Percentiles rank a stretch among this genome's conserved stretches.
These are phyloP conservation scores for Vipera ursinii DNA, from an alignment of 2,797 vertebrate genomes.

Conservation along the genomic window DNA sequence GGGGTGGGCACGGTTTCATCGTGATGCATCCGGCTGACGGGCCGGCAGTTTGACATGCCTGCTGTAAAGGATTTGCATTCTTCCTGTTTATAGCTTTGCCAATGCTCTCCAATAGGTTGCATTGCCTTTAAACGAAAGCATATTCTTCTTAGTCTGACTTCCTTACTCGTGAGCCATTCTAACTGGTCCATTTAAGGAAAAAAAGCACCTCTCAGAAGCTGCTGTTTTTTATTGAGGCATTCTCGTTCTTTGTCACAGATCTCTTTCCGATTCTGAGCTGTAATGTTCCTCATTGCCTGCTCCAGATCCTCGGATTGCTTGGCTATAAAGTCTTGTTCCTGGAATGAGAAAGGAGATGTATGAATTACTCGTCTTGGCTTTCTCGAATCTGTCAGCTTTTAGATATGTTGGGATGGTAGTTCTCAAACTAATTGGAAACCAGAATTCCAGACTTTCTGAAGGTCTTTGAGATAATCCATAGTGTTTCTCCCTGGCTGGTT, in stretches of 20 bases:
- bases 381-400: background rate
- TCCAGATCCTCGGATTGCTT: slow-evolving; percentile 84
- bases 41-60: no score
- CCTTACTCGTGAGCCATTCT: background rate
- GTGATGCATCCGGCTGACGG: no score
- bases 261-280: slow-evolving; percentile 82
- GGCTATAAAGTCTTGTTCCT: slow-evolving; percentile 84
- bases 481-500: background rate
- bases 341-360: slow-evolving; percentile 3
- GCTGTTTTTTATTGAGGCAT: slow-evolving; percentile 88
- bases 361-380: background rate
- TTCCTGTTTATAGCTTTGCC: slow-evolving; percentile 47
- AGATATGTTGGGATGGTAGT: background rate
- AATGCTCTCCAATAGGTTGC: slow-evolving; percentile 47
- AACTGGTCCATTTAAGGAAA: background rate
- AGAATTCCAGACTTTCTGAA: background rate
- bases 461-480: background rate
- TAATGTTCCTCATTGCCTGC: slow-evolving; percentile 81
- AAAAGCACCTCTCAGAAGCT: slow-evolving; percentile 84
- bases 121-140: slow-evolving; percentile 37
- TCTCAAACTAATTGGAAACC: background rate
- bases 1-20: no score
- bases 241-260: slow-evolving; percentile 86
- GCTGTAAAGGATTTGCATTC: slow-evolving; percentile 32
- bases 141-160: slow-evolving; percentile 13